Evolutionary conservation across 92 coral and sea anemone genomes (phyloP).

Genomic region (Porites divaricata): DNA sequence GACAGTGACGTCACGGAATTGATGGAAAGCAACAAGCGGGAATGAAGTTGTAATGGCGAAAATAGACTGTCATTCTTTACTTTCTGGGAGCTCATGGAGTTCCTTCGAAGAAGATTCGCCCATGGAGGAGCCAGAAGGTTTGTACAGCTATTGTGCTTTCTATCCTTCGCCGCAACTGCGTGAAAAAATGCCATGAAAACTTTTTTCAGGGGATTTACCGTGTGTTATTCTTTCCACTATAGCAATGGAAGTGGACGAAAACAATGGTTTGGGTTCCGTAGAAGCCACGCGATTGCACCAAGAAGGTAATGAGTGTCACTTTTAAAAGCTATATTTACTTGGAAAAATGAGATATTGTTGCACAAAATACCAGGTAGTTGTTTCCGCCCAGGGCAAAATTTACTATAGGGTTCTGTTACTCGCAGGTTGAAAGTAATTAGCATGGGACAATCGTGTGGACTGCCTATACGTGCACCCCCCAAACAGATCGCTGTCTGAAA

Average conservation of each 20-base stretch:
- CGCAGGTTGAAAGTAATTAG: slow-evolving; percentile 67
- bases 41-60: slow-evolving; percentile 99
- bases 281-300: slow-evolving; percentile 96
- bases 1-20: slow-evolving; percentile 94
- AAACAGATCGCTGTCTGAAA: not conserved
- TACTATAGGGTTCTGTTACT: slow-evolving; percentile 31
- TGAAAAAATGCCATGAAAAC: slow-evolving; percentile 42
- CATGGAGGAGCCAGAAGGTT: slow-evolving; percentile 94
- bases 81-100: slow-evolving; percentile 99
- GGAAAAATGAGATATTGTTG: slow-evolving; percentile 35
- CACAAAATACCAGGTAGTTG: slow-evolving; percentile 18
- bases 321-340: slow-evolving; percentile 21
- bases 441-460: slow-evolving; percentile 48
- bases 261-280: slow-evolving; percentile 86
- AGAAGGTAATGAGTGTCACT: slow-evolving; percentile 77
- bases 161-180: slow-evolving; percentile 34
- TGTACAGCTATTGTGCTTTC: slow-evolving; percentile 38
- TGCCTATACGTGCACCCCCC: slow-evolving; percentile 35
- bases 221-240: slow-evolving; percentile 78
- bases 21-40: slow-evolving; percentile 96
- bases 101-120: slow-evolving; percentile 86
- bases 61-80: slow-evolving; percentile 98
- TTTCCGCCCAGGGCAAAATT: slow-evolving; percentile 48
- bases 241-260: slow-evolving; percentile 99
- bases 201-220: slow-evolving; percentile 73